These are phyloP conservation scores for Cyprinodon brontotheroides DNA, from an alignment of 2,113 vertebrate species.

Conservation along the genomic window DNA sequence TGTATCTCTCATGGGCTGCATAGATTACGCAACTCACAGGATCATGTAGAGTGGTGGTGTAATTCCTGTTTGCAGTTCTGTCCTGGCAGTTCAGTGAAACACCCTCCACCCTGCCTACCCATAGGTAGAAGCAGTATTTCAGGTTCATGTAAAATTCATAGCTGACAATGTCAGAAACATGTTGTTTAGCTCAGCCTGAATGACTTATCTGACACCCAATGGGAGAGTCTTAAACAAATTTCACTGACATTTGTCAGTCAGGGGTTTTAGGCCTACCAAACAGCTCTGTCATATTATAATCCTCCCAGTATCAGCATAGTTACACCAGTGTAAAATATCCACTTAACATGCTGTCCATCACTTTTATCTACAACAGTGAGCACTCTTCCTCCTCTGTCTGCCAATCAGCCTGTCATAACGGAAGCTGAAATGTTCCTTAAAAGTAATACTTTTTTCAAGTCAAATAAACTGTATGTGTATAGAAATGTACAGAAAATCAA, in stretches of 20 bases:
- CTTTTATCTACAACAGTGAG: constrained; percentile 55
- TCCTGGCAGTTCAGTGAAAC: neutral
- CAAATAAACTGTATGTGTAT: constrained; percentile 16
- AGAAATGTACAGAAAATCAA: constrained; percentile 28
- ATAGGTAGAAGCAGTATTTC: constrained; percentile 14
- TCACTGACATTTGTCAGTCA: constrained; percentile 68
- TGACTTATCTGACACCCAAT: constrained; percentile 65
- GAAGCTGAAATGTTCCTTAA: constrained; percentile 47
- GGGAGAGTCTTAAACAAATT: constrained; percentile 52
- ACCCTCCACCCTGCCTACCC: neutral
- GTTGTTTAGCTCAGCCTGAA: constrained; percentile 62
- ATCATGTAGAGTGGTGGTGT: neutral
- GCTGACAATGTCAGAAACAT: constrained; percentile 45
- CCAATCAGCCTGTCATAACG: constrained; percentile 30
- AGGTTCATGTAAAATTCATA: constrained; percentile 62
- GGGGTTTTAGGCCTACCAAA: constrained; percentile 51
- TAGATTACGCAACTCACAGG: neutral
- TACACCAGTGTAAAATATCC: constrained; percentile 65
- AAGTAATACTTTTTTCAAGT: constrained; percentile 39
- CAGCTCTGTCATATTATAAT: constrained; percentile 68
- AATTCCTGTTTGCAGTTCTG: neutral
- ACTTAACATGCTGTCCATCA: constrained; percentile 73
- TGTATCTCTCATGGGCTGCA: neutral
- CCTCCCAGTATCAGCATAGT: constrained; percentile 58
- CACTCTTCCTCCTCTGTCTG: constrained; percentile 47